Percentiles rank a stretch among this genome's conserved stretches.
These are phyloP conservation scores for Erebia palarica DNA, from an alignment of 2,888 invertebrate genomes.

Conservation along the genomic window DNA sequence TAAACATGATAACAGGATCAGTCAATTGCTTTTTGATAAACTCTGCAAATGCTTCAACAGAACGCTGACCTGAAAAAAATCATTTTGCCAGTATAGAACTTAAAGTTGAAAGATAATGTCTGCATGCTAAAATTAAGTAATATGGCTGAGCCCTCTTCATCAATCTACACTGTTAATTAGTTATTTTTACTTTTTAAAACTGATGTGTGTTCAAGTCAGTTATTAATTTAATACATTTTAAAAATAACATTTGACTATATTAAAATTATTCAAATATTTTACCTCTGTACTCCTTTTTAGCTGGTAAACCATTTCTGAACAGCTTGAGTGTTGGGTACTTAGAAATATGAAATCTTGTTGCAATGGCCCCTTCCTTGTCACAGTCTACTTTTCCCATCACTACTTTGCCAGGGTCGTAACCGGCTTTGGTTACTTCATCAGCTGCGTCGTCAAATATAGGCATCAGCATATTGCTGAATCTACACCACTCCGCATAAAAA, in stretches of 20 bases:
- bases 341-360: slow-evolving; percentile 96
- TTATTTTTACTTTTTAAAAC: too few relatives aligned
- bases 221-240: not conserved
- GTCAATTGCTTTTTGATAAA: slow-evolving; percentile 95
- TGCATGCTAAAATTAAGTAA: too few relatives aligned
- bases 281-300: slow-evolving; percentile 95
- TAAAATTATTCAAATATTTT: not conserved
- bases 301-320: slow-evolving; percentile 94
- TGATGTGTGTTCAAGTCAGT: too few relatives aligned
- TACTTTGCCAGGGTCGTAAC: slow-evolving; percentile 91
- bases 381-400: slow-evolving; percentile 98
- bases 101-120: too few relatives aligned
- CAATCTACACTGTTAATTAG: too few relatives aligned
- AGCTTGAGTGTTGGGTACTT: slow-evolving; percentile 99
- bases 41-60: slow-evolving; percentile 93
- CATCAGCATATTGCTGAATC: slow-evolving; percentile 97
- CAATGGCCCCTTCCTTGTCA: slow-evolving; percentile 94
- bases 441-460: slow-evolving; percentile 98
- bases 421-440: slow-evolving; percentile 89
- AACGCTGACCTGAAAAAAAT: slow-evolving; percentile 84
- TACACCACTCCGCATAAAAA: slow-evolving; percentile 99
- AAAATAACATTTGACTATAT: not conserved
- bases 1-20: slow-evolving; percentile 91
- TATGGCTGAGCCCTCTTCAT: too few relatives aligned
- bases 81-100: not conserved